Base-by-base conservation (phyloP, 2,113 vertebrate species). In the Labeo rohita region DNA sequence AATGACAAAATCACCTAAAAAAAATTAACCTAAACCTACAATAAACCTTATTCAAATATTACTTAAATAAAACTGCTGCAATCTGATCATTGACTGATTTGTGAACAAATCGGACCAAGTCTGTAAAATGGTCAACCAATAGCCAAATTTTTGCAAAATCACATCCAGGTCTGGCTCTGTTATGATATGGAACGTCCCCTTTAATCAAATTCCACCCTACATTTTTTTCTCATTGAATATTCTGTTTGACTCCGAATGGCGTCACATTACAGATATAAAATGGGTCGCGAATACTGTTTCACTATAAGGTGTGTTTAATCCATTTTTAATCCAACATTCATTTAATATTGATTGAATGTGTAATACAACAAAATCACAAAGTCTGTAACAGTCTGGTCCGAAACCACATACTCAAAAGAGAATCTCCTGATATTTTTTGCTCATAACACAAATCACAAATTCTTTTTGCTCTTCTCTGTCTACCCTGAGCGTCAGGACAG, bases 241-340 rank as follows among this genome's bases (percentile, higher is more conserved):
- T 16, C 47, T 16, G 47, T 15, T 76, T 49, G n/a, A 8, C n/a
- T 36, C 8, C 16, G 47, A 54, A 77, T 18, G 16, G 28, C 1
- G 7, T 54, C 49, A 52, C 8, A 77, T 54, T 36, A 3, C 4
- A 0, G 13, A 10, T 54, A 6, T 36, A 36, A 77, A 18, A 11
- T 54, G 28, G 75, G 4, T 77, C 0, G 4, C 0, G 2, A 34
- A 39, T 28, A 34, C 59, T n/a, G 36, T 54, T 86, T 54, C 54
- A 50, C 43, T 4, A n/a, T 86, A 56, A 83, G 21, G 28, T 77
- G 43, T 86, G 50, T 63, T 23, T 13, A 80, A 63, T n/a, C 54
- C 39, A 39, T 39, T 39, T 4, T 39, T 39, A 39, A 39, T 39
- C 39, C 54, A 59, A 59, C 21, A 63, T 80, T 39, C 1, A 43